Base-by-base conservation (phyloP, 1,140 invertebrate genomes). In the Tribolium madens region DNA sequence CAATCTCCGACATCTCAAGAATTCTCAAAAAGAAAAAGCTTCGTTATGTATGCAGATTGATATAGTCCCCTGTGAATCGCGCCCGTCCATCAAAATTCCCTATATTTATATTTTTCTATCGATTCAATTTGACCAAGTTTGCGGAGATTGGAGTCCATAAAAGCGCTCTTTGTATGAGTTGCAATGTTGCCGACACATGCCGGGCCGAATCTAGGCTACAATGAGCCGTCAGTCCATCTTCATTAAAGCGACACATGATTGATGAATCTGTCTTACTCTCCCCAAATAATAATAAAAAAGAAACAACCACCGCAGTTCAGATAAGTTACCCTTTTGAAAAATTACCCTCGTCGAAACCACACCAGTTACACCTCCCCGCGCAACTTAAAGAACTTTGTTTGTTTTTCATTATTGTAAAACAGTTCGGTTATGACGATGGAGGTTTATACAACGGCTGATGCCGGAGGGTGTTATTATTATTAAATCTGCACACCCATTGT, bases 191-290 rank as follows among this genome's bases (percentile, higher is more conserved):
- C 57, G 14, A 64, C 57, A 64, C 57, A 64, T 64, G 57, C 21
- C 57, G 26, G 14, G 10, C 57, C 57, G 21, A 64, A 64, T 33
- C 57, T 26, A n/a, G 57, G 57, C 57, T 26, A 64, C 57, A 64
- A 64, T 64, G 26, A 64, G 57, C 57, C 57, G 57, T 64, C 57
- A 64, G 57, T 64, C 57, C 57, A 64, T 64, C 57, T 64, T 64
- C 57, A 64, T 64, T 64, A 64, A 33, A 64, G 26, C 57, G 57
- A 64, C 57, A 33, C 26, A 64, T 64, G 57, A 64, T 64, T 64
- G 57, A 64, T 64, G 57, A 26, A 64, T 64, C 57, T 64, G 57
- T 64, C 57, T 64, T 64, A 64, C 31, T 33, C 26, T 64, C 57
- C 26, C 57, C 57, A 33, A 64, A 64, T 64, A 42, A 42, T 42